These are phyloP conservation scores for Phortica okadai DNA, from an alignment of 2,888 invertebrate species.

Conservation along the genomic window DNA sequence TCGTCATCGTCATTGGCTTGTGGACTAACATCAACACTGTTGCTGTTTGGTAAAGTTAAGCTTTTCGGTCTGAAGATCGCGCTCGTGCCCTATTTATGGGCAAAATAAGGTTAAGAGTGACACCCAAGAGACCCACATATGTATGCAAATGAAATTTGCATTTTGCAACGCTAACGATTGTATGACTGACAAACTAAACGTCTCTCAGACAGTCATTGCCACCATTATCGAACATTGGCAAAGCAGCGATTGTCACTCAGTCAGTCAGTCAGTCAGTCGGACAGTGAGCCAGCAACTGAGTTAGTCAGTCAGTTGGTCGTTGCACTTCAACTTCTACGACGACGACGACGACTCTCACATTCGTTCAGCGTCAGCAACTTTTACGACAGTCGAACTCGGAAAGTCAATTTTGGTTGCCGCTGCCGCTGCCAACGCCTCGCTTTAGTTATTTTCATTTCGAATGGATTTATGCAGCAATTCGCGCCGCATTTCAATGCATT, in stretches of 20 bases:
- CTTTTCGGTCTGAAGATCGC: conserved; percentile 13
- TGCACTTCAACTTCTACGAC: not conserved
- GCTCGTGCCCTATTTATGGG: conserved; percentile 61
- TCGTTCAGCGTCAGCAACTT: not conserved
- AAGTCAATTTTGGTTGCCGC: not conserved
- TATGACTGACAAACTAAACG: not conserved
- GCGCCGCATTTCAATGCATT: conserved; percentile 52
- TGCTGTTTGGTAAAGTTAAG: not conserved
- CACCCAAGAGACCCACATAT: conserved; percentile 68
- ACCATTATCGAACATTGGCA: conserved; percentile 1
- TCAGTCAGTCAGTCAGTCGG: not conserved
- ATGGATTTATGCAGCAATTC: conserved; percentile 69
- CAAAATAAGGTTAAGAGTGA: conserved; percentile 68
- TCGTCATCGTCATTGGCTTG: not conserved
- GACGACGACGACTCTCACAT: not conserved
- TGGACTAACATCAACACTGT: not conserved
- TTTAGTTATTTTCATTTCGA: conserved; percentile 56
- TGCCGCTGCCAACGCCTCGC: conserved; percentile 1
- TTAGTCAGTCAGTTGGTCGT: not conserved
- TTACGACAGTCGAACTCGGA: not conserved
- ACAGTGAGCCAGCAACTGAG: not conserved
- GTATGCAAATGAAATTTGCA: conserved; percentile 65
- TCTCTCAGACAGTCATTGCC: not conserved
- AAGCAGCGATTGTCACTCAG: not conserved
- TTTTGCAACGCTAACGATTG: conserved; percentile 55